phyloP scores from a whole-genome alignment of 2,113 vertebrate genomes.

The Stigmatopora argus region DNA sequence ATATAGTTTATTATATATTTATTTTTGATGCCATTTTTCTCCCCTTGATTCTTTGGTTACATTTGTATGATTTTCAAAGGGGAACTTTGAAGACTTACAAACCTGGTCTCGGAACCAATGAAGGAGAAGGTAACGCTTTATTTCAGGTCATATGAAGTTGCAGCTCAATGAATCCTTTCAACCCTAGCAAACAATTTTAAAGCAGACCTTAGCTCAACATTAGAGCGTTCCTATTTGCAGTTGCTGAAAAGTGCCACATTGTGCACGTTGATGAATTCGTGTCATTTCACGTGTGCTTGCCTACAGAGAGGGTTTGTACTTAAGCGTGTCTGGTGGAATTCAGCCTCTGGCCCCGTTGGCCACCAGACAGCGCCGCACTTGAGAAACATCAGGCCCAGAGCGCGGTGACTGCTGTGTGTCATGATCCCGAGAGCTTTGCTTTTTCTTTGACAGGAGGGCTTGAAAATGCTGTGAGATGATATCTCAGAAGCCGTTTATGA shows the following conservation, averaged over 20 bases:
- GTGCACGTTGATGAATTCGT: slow-evolving; percentile 18
- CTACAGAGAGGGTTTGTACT: slow-evolving; percentile 33
- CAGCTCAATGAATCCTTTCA: not conserved
- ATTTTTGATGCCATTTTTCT: no score
- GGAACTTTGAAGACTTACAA: no score
- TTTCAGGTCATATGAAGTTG: no score
- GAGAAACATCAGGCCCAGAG: slow-evolving; percentile 63
- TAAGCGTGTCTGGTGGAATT: slow-evolving; percentile 42
- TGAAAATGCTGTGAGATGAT: slow-evolving; percentile 72
- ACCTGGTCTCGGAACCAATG: no score
- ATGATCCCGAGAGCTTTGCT: slow-evolving; percentile 69
- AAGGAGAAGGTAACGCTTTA: no score
- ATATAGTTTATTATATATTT: no score
- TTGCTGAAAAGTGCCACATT: slow-evolving; percentile 15
- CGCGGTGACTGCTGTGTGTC: slow-evolving; percentile 69
- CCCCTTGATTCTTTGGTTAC: no score
- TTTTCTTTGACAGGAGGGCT: slow-evolving; percentile 71
- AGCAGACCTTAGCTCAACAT: slow-evolving; percentile 9
- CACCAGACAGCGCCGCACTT: slow-evolving; percentile 63
- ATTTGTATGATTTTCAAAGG: no score
- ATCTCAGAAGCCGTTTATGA: slow-evolving; percentile 70
- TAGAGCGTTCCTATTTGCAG: slow-evolving; percentile 10
- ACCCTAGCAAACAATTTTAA: not conserved
- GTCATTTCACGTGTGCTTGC: slow-evolving; percentile 8
- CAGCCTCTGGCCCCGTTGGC: slow-evolving; percentile 52